Conservation (phyloP, 2,113 vertebrate species). For the Catharus fuscescens region DNA sequence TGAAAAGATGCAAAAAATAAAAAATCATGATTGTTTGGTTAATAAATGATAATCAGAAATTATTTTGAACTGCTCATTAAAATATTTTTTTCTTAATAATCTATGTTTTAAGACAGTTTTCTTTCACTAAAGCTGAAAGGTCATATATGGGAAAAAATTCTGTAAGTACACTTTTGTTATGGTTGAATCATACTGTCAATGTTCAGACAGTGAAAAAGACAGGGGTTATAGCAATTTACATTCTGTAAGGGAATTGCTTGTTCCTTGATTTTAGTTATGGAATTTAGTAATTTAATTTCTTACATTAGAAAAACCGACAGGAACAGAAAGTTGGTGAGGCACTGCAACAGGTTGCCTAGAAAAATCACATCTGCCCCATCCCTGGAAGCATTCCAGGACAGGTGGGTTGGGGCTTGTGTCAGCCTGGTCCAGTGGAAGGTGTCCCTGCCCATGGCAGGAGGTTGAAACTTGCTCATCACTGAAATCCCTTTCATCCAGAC, state of each 20-base stretch:
- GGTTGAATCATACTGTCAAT: not conserved
- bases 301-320: not conserved
- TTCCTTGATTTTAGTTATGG: not conserved
- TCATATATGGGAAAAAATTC: not conserved
- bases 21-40: not conserved
- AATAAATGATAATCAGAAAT: not conserved
- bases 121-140: not conserved
- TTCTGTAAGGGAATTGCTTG: not conserved
- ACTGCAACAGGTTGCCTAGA: no score
- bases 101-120: not conserved
- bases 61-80: not conserved
- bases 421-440: not conserved
- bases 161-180: not conserved
- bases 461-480: no score
- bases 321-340: not conserved
- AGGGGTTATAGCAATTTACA: not conserved
- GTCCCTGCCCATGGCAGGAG: not conserved
- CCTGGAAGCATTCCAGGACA: rapidly evolving
- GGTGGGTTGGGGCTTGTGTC: no score
- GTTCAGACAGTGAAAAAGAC: not conserved
- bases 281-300: not conserved
- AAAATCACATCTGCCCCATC: not conserved
- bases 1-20: not conserved
- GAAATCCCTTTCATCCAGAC: not conserved
- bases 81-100: not conserved